These are phyloP conservation scores for Epirrhoe tristata DNA, from an alignment of 2,888 invertebrate genomes.

Conservation along the genomic window DNA sequence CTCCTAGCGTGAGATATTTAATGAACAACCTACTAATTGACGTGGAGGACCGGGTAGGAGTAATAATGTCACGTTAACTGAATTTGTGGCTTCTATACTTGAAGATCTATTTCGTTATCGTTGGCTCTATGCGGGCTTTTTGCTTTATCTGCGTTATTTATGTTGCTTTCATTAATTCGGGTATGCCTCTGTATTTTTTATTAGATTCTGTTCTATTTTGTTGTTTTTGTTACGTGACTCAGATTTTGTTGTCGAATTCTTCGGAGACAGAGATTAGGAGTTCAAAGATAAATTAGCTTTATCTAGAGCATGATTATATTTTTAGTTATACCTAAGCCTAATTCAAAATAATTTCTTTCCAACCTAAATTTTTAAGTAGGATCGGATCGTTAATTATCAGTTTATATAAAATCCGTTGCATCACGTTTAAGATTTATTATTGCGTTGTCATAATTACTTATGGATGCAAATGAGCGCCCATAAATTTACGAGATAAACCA, in stretches of 20 bases:
- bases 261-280: constrained; percentile 29
- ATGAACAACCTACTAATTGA: constrained; percentile 68
- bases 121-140: constrained; percentile 53
- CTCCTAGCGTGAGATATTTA: constrained; percentile 48
- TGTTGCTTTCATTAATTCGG: constrained; percentile 39
- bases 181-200: constrained; percentile 24
- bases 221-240: constrained; percentile 13
- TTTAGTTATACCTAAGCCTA: constrained; percentile 24
- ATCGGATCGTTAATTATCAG: constrained; percentile 32
- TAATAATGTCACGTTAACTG: constrained; percentile 63
- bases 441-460: constrained; percentile 60
- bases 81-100: constrained; percentile 61
- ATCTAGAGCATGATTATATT: constrained; percentile 33
- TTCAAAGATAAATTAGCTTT: constrained; percentile 26
- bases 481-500: constrained; percentile 64
- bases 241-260: constrained; percentile 21
- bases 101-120: constrained; percentile 56
- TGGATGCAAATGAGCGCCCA: constrained; percentile 57
- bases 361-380: constrained; percentile 30
- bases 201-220: constrained; percentile 18
- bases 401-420: constrained; percentile 41
- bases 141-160: constrained; percentile 42
- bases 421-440: constrained; percentile 49
- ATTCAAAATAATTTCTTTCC: constrained; percentile 27
- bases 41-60: constrained; percentile 54